A percentile compares a stretch with the other conserved stretches of the same genome.
These are phyloP conservation scores for Pherbina coryleti DNA, from an alignment of 2,888 invertebrate genomes.

Conservation along the genomic window DNA sequence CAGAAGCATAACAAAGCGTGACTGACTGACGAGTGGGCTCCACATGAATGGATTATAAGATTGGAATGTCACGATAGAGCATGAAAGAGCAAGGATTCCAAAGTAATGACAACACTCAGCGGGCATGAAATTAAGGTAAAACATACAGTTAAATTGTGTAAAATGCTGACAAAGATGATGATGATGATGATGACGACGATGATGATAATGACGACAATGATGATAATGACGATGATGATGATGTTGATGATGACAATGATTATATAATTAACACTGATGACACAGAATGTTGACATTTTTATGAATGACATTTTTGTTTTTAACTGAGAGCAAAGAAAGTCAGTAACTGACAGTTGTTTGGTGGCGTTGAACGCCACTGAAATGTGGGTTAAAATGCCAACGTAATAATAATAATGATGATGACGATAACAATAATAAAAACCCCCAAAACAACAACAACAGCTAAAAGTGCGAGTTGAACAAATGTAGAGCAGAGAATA, in stretches of 20 bases:
- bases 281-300: slow-evolving; percentile 9
- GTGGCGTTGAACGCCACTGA: neutral
- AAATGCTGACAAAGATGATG: neutral
- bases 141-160: neutral
- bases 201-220: neutral
- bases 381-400: slow-evolving; percentile 19
- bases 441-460: neutral
- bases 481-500: neutral
- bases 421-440: neutral
- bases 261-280: neutral
- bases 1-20: neutral
- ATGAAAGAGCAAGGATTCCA: neutral
- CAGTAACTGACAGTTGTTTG: too few relatives aligned
- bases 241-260: neutral
- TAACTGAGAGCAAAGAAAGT: too few relatives aligned
- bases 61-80: neutral
- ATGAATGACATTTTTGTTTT: neutral
- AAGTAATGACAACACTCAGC: neutral
- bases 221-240: too few relatives aligned
- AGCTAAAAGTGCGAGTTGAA: neutral
- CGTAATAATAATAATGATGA: neutral
- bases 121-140: neutral
- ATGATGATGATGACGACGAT: neutral
- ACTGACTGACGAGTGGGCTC: neutral
- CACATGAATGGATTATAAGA: neutral